Evolutionary conservation across 1,140 invertebrate genomes (phyloP).

Genomic region (Drosophila melanica): DNA sequence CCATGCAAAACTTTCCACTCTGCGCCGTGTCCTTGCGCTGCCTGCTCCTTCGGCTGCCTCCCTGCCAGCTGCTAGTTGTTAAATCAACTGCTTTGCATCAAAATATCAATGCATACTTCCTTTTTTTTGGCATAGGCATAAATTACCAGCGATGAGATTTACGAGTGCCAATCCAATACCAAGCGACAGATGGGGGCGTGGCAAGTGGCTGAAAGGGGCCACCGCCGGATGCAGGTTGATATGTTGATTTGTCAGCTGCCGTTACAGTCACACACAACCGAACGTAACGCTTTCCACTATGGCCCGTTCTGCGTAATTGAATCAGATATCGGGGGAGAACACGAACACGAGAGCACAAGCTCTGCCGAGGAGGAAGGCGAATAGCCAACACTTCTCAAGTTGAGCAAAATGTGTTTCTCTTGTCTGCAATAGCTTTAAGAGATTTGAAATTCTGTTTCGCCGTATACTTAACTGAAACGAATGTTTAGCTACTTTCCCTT

Average conservation of each 20-base stretch:
- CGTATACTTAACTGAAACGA: too few relatives aligned
- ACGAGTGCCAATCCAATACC: constrained; percentile 25
- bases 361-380: too few relatives aligned
- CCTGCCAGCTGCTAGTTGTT: constrained; percentile 55
- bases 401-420: too few relatives aligned
- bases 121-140: constrained; percentile 61
- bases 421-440: too few relatives aligned
- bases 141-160: constrained; percentile 52
- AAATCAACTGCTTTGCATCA: constrained; percentile 75
- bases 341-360: background rate
- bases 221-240: constrained; percentile 7
- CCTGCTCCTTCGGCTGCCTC: constrained; percentile 5
- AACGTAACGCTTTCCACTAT: background rate
- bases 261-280: background rate
- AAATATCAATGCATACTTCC: constrained; percentile 72
- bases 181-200: background rate
- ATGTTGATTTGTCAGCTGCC: constrained; percentile 35
- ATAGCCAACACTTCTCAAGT: too few relatives aligned
- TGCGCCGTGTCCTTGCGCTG: constrained; percentile 11
- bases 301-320: background rate
- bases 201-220: too few relatives aligned
- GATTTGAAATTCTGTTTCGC: too few relatives aligned
- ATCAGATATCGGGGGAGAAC: background rate
- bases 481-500: too few relatives aligned
- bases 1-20: constrained; percentile 64